Evolutionary conservation across 2,888 invertebrate genomes (phyloP), one percentile per base, ranked within the genome.

Genomic region (Drosophila subsilvestris): DNA sequence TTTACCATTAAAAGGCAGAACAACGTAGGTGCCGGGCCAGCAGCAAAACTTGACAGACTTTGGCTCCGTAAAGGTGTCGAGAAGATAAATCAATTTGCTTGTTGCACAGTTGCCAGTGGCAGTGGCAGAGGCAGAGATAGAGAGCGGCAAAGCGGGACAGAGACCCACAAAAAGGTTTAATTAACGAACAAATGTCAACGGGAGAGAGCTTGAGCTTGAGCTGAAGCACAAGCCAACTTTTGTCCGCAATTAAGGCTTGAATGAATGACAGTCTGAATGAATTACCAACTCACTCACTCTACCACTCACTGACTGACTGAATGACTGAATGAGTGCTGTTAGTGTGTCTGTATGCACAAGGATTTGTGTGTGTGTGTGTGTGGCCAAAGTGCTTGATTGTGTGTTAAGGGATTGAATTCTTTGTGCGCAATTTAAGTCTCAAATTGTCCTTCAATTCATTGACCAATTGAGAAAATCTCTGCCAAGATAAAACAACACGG

Each of bases 161-260:
- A 58, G 60, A 60, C 60, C 76, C 72, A 76, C 76, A 76, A 85
- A 84, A 86, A 86, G 86, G 88, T 86, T 89, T 86, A 86, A 86
- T 86, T 87, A 86, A 86, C 86, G 85, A 89, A 86, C 89, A 86
- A 86, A 86, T 86, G 85, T 86, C 85, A 86, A 79, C 89, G 79
- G 79, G 74, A 77, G 79, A 66, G 74, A 68, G 78, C 76, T 74
- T 14, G 7, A 47, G 18, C 18, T 27, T 48, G 20, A 43, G 54
- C 54, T 32, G 51, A 54, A 59, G 63, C 66, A 22, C 48, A 65
- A 43, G 69, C 37, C 73, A 84, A 84, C 87, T 84, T 88, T 84
- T 80, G 86, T 86, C 69, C 85, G 85, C 84, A 84, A 88, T 84
- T 88, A 84, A 75, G 87, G 61, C 73, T 56, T 74, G 87, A 86